Evolutionary conservation across 2,888 invertebrate species (phyloP).

Genomic region (Proisotoma minuta): DNA sequence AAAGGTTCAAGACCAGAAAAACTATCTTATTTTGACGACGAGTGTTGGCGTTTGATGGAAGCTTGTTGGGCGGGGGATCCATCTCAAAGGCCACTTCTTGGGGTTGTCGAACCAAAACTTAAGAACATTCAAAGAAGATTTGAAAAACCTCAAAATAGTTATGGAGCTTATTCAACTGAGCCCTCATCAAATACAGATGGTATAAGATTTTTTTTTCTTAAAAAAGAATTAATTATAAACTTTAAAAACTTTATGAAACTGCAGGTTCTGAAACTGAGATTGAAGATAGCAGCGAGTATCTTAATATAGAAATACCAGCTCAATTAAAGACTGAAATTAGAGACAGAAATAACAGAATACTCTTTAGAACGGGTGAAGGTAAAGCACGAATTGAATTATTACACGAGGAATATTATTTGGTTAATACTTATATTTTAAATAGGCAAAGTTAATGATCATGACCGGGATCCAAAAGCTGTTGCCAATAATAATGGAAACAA

Average conservation of each 20-base stretch:
- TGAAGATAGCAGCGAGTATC: conserved; percentile 32
- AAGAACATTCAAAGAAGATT: conserved; percentile 51
- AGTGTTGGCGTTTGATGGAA: conserved; percentile 79
- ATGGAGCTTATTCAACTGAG: no score
- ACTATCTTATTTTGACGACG: conserved; percentile 66
- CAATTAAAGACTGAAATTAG: neutral
- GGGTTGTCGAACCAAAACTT: conserved; percentile 68
- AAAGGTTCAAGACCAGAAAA: conserved; percentile 80
- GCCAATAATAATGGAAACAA: no score
- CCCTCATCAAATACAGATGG: neutral
- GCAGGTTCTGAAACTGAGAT: conserved; percentile 16
- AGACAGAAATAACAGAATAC: no score
- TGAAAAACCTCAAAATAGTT: neutral
- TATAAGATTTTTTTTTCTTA: neutral
- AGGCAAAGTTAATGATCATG: no score
- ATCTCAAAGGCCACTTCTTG: conserved; percentile 66
- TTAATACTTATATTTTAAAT: no score
- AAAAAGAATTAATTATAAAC: neutral
- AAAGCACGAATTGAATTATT: no score
- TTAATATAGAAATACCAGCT: conserved; percentile 27
- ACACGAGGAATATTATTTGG: no score
- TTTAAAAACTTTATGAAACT: neutral
- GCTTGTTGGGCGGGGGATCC: conserved; percentile 78
- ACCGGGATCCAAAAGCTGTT: no score
- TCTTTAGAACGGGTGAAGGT: no score